Base-by-base conservation (phyloP, 1,140 invertebrate species). In the Bombus haemorrhoidalis region DNA sequence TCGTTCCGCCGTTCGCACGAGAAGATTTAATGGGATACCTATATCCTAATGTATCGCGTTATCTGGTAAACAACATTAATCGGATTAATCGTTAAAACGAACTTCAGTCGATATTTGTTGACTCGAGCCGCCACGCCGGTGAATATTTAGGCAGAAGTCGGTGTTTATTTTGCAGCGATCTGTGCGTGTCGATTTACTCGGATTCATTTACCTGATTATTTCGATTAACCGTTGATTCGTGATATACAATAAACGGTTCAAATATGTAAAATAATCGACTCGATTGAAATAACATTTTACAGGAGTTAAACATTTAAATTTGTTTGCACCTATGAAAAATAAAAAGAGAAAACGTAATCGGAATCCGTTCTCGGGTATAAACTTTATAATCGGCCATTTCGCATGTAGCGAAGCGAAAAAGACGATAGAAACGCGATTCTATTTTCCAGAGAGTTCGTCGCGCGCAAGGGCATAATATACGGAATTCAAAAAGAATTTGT, bases 401-500 rank as follows among this genome's bases (percentile, higher is more conserved):
- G 15, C 15, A 15, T 32, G n/a, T 66, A 32, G 6, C n/a, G n/a
- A 22, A 34, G 37, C 25, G 28, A 15, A 28, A 28, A 25, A 39
- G 12, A 15, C 34, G 69, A 28, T 22, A 12, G 53, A 75, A 73
- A 73, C 39, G 47, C 34, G 28, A 75, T 75, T 77, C 72, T 6
- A 22, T 78, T 25, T n/a, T 28, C 13, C 12, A 9, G n/a, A 34
- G 57, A 66, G 66, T 66, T 37, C 32, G 10, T 32, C 39, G 22
- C 34, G 10, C 25, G n/a, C 47, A 53, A 53, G 59, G 39, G 64
- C 80, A 81, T 59, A 77, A 75, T 87, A 84, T 64, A 76, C 76
- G 32, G 66, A 43, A 47, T 59, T 76, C 57, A 22, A 41, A 32
- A 75, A 43, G 39, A 87, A 88, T 85, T 87, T 81, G 83, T 13